Percentiles rank a stretch among this genome's conserved stretches.
Evolutionary conservation across 2,888 invertebrate species (phyloP).

Genomic region (Yponomeuta sedellus): DNA sequence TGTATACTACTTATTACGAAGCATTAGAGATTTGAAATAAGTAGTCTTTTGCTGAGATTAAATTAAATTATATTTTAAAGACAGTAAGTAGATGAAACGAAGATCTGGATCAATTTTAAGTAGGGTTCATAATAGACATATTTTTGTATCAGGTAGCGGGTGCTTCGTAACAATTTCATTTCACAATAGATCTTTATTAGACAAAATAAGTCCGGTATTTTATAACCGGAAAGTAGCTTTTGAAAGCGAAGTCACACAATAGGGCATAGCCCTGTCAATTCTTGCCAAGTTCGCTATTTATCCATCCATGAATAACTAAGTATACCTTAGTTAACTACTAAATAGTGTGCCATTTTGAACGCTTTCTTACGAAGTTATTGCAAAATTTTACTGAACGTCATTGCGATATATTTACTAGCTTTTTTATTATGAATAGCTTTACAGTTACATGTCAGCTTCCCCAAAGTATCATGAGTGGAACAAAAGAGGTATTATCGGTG

Average conservation of each 20-base stretch:
- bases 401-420: slow-evolving; percentile 55
- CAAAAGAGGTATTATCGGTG: slow-evolving; percentile 52
- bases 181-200: slow-evolving; percentile 53
- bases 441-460: slow-evolving; percentile 73
- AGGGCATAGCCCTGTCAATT: slow-evolving; percentile 48
- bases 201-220: slow-evolving; percentile 51
- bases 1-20: slow-evolving; percentile 49
- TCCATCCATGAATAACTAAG: slow-evolving; percentile 69
- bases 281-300: slow-evolving; percentile 60
- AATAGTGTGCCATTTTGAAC: slow-evolving; percentile 36
- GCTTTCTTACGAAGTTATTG: slow-evolving; percentile 1
- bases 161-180: slow-evolving; percentile 63
- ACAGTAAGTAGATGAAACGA: slow-evolving; percentile 36
- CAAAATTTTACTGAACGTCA: slow-evolving; percentile 38
- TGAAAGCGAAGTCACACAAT: slow-evolving; percentile 40
- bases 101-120: slow-evolving; percentile 60
- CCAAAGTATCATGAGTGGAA: slow-evolving; percentile 39
- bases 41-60: slow-evolving; percentile 47
- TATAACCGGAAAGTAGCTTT: slow-evolving; percentile 62
- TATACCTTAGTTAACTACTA: slow-evolving; percentile 31
- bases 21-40: slow-evolving; percentile 47
- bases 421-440: slow-evolving; percentile 61
- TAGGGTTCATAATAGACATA: slow-evolving; percentile 61
- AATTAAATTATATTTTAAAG: slow-evolving; percentile 42
- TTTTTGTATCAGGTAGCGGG: slow-evolving; percentile 68